Percentiles rank a stretch among this genome's conserved stretches.
Evolutionary conservation across 2,797 vertebrate species (phyloP).

Genomic region (Eurystomus glaucurus): DNA sequence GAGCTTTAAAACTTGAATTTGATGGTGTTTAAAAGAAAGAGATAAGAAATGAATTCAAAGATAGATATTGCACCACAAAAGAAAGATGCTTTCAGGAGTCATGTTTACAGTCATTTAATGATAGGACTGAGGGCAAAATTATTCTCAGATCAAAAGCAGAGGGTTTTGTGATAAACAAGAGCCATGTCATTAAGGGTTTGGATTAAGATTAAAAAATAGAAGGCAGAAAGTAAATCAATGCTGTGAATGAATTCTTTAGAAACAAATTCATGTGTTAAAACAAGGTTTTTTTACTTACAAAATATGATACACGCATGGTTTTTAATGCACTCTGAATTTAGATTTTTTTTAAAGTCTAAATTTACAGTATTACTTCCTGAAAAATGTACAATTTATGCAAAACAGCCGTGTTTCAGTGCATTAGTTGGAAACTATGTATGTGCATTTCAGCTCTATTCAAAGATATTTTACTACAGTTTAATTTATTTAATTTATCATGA

Average conservation of each 20-base stretch:
- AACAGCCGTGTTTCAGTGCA: not conserved
- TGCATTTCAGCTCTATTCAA: not conserved
- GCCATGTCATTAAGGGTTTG: not conserved
- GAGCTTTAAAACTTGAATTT: not conserved
- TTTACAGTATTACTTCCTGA: not conserved
- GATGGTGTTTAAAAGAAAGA: not conserved
- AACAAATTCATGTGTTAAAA: not conserved
- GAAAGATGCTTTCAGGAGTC: not conserved
- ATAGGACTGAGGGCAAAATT: not conserved
- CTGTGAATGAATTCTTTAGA: not conserved
- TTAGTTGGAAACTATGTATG: not conserved
- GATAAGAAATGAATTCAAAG: not conserved
- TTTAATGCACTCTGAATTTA: not conserved
- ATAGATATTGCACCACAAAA: not conserved
- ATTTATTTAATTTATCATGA: not conserved
- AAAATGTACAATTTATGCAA: not conserved
- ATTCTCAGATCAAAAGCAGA: not conserved
- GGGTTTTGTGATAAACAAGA: not conserved
- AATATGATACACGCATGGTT: not conserved
- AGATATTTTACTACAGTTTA: not conserved
- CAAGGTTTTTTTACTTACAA: not conserved
- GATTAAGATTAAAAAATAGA: not conserved
- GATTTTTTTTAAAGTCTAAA: not conserved
- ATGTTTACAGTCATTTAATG: not conserved
- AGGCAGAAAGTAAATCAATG: not conserved